A percentile compares a stretch with the other conserved stretches of the same genome.
Conservation (phyloP, 2,888 invertebrate species). For the Aphelenchoides bicaudatus region DNA sequence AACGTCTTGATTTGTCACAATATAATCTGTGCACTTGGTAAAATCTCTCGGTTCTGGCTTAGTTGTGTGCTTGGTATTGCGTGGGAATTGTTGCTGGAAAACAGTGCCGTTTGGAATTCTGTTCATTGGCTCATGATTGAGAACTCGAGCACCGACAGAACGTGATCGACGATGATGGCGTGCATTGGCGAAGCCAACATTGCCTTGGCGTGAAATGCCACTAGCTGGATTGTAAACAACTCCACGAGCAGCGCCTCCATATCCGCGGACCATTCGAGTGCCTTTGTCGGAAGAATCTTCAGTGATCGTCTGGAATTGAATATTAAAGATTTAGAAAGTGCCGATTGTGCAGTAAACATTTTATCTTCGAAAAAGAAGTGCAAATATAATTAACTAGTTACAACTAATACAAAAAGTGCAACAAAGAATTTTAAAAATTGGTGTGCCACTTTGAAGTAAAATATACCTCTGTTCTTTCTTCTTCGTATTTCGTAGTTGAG, state of each 20-base stretch:
- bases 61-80: constrained; percentile 65
- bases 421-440: no score
- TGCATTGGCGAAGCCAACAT: constrained; percentile 22
- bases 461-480: no score
- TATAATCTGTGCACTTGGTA: constrained; percentile 75
- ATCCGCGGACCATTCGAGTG: constrained; percentile 1
- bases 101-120: constrained; percentile 68
- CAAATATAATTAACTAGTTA: no score
- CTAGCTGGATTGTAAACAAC: constrained; percentile 18
- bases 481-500: constrained; percentile 22
- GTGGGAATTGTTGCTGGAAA: constrained; percentile 74
- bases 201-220: background rate
- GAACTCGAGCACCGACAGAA: constrained; percentile 33
- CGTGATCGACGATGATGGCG: constrained; percentile 32
- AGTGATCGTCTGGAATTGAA: no score
- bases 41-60: constrained; percentile 74
- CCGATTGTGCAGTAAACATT: no score
- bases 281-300: no score
- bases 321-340: no score
- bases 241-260: background rate
- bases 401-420: no score
- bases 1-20: constrained; percentile 84
- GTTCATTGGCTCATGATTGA: constrained; percentile 51
- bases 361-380: no score
- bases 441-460: no score